These are phyloP conservation scores for Agrotis exclamationis DNA, from an alignment of 2,888 invertebrate species.

Conservation along the genomic window DNA sequence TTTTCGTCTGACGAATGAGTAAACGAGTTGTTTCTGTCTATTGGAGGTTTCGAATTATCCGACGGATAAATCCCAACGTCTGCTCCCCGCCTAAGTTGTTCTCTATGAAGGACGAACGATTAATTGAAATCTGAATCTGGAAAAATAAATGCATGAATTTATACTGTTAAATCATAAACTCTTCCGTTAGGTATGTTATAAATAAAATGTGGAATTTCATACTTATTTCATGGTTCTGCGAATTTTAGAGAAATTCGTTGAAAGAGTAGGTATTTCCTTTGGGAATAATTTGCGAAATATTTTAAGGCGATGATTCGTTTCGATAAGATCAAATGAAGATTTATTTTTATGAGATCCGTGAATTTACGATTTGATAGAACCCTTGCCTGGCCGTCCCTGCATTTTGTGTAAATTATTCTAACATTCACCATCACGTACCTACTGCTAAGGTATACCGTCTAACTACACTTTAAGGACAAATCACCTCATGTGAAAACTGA, in stretches of 20 bases:
- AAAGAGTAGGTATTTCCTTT: constrained; percentile 29
- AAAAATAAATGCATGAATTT: constrained; percentile 36
- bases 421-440: no score
- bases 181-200: not conserved
- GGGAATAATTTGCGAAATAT: not conserved
- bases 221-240: constrained; percentile 27
- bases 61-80: not conserved
- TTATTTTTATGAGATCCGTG: not conserved
- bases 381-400: not conserved
- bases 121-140: constrained; percentile 34
- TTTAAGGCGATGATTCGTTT: constrained; percentile 22
- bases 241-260: constrained; percentile 42
- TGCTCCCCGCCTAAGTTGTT: constrained; percentile 14
- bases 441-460: no score
- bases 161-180: constrained; percentile 26
- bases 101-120: constrained; percentile 16
- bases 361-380: not conserved
- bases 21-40: no score
- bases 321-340: not conserved
- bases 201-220: constrained; percentile 31
- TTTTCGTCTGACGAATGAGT: not conserved
- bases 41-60: no score
- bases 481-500: no score
- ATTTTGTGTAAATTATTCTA: not conserved
- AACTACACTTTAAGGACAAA: no score